Conservation (phyloP, 2,888 invertebrate species). For the Acheta domesticus region DNA sequence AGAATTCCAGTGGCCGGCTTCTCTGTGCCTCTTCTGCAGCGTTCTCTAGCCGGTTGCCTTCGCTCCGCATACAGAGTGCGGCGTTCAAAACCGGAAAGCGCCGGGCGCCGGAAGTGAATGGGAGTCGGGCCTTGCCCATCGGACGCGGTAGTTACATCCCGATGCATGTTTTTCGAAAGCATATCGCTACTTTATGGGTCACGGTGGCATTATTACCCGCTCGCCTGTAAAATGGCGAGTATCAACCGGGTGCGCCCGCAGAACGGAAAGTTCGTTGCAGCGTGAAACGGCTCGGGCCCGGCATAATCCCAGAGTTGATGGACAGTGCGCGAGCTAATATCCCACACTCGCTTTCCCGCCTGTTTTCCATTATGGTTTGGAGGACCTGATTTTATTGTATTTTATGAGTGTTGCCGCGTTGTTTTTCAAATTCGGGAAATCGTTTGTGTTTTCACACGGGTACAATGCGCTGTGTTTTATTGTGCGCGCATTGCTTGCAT, state of each 20-base stretch:
- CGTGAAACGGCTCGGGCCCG: neutral
- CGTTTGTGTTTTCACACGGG: no score
- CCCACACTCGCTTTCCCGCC: neutral
- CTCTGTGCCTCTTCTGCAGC: no score
- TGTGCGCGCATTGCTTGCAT: no score
- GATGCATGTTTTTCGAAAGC: neutral
- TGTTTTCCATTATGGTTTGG: neutral
- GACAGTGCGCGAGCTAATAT: neutral
- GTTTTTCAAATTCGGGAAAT: no score
- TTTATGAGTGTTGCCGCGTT: no score
- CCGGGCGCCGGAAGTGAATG: neutral
- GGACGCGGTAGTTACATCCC: neutral
- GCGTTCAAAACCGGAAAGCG: no score
- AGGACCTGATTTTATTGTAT: neutral
- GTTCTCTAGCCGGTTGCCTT: no score
- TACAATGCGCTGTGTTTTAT: no score
- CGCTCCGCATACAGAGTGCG: no score
- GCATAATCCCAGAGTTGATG: neutral
- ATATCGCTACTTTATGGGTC: slow-evolving; percentile 18
- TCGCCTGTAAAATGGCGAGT: neutral
- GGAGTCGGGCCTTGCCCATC: neutral
- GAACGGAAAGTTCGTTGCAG: neutral
- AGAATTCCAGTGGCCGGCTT: no score
- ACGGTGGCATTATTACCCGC: slow-evolving; percentile 6
- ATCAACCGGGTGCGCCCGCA: neutral